Evolutionary conservation across 2,113 vertebrate genomes (phyloP).

Genomic region (Melanotaenia duboulayi): DNA sequence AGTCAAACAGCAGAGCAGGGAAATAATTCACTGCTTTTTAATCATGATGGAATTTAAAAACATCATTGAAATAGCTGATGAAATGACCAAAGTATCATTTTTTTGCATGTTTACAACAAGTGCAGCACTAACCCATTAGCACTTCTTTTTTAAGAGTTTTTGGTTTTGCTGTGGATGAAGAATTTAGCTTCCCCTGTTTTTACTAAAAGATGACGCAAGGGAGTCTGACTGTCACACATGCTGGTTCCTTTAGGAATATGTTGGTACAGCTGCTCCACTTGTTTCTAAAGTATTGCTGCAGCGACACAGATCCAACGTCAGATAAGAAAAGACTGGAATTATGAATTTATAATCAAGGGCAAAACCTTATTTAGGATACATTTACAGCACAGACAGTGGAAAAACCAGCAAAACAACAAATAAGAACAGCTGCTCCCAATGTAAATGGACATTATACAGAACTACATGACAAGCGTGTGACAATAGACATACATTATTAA

Average conservation of each 20-base stretch:
- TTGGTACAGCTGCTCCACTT: conserved; percentile 7
- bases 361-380: conserved; percentile 2
- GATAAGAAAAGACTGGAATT: background rate
- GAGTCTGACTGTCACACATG: background rate
- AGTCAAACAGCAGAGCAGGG: conserved; percentile 7
- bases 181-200: background rate
- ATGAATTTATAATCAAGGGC: conserved; percentile 13
- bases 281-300: background rate
- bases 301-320: background rate
- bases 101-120: background rate
- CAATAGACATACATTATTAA: conserved; percentile 10
- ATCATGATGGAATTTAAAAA: conserved; percentile 7
- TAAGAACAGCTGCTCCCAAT: conserved; percentile 13
- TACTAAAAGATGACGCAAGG: background rate
- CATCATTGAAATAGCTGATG: conserved; percentile 7
- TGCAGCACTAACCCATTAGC: background rate
- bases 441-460: conserved; percentile 40
- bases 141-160: background rate
- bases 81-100: background rate
- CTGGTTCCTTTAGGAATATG: background rate
- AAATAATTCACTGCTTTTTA: conserved; percentile 13
- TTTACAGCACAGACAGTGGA: background rate
- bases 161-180: background rate
- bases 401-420: background rate
- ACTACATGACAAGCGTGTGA: conserved; percentile 6